Conservation (phyloP, 2,888 invertebrate genomes). For the Epiblema foenella region DNA sequence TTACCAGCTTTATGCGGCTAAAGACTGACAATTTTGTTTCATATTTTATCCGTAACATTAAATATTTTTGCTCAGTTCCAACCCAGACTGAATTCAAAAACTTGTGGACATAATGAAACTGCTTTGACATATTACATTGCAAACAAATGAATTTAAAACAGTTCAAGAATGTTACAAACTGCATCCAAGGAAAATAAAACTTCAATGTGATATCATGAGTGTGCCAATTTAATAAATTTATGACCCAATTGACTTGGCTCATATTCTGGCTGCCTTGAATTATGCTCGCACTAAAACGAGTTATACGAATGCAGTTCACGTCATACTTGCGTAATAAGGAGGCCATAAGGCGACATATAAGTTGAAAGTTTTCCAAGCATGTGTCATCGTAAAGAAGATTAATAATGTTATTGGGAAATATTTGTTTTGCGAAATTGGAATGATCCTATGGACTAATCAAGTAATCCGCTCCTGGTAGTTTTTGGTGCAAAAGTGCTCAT, state of each 20-base stretch:
- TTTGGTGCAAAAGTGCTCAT: too few species aligned
- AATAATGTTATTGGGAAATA: neutral
- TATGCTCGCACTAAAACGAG: conserved; percentile 33
- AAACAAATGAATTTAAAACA: neutral
- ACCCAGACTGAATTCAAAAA: too few species aligned
- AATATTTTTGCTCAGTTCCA: too few species aligned
- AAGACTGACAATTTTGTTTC: too few species aligned
- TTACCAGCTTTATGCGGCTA: too few species aligned
- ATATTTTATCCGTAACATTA: too few species aligned
- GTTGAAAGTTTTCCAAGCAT: neutral
- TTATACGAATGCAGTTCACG: conserved; percentile 26
- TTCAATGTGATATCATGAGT: conserved; percentile 36
- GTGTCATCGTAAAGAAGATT: conserved; percentile 4
- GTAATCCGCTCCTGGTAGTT: too few species aligned
- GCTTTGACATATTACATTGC: neutral
- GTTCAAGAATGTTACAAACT: neutral
- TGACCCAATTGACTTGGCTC: conserved; percentile 42
- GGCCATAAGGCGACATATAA: conserved; percentile 1
- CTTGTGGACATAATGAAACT: too few species aligned
- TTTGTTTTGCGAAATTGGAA: too few species aligned
- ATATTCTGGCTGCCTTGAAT: conserved; percentile 35
- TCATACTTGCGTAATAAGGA: conserved; percentile 17
- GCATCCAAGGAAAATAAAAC: conserved; percentile 13
- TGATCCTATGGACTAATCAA: too few species aligned
- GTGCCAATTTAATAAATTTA: conserved; percentile 40